Percentiles rank a stretch among this genome's conserved stretches.
These are phyloP conservation scores for Xenus cinereus DNA, from an alignment of 2,113 vertebrate genomes.

Conservation along the genomic window DNA sequence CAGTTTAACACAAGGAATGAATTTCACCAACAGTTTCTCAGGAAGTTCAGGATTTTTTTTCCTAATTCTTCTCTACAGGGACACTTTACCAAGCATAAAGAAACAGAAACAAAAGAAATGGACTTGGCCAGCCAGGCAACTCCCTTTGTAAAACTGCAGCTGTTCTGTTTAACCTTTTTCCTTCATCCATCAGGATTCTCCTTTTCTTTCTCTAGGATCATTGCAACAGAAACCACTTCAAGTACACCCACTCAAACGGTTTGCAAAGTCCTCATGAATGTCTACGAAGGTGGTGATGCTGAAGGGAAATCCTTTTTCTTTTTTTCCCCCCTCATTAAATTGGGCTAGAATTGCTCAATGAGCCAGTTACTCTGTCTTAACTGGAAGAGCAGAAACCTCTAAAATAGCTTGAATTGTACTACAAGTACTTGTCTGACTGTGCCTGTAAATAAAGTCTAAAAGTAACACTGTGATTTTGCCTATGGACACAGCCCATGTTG, in stretches of 20 bases:
- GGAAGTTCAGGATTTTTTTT: background rate
- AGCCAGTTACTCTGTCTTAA: background rate
- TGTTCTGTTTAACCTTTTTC: background rate
- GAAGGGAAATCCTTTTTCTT: background rate
- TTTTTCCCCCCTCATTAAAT: background rate
- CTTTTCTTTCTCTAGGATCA: background rate
- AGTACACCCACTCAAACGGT: background rate
- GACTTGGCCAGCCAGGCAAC: background rate
- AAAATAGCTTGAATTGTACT: background rate
- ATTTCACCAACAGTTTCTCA: background rate
- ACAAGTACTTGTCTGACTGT: background rate
- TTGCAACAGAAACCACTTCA: background rate
- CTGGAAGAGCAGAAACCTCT: background rate
- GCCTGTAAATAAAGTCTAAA: background rate
- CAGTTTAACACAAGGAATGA: background rate
- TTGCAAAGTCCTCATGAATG: background rate
- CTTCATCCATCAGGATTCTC: background rate
- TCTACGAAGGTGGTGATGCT: background rate
- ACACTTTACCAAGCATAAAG: background rate
- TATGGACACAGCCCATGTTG: background rate
- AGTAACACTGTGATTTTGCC: background rate
- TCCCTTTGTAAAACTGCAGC: background rate
- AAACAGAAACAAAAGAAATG: background rate
- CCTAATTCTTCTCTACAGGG: background rate
- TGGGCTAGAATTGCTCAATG: background rate